A percentile compares a stretch with the other conserved stretches of the same genome.
These are phyloP conservation scores for Hypena proboscidalis DNA, from an alignment of 2,888 invertebrate genomes.

Conservation along the genomic window DNA sequence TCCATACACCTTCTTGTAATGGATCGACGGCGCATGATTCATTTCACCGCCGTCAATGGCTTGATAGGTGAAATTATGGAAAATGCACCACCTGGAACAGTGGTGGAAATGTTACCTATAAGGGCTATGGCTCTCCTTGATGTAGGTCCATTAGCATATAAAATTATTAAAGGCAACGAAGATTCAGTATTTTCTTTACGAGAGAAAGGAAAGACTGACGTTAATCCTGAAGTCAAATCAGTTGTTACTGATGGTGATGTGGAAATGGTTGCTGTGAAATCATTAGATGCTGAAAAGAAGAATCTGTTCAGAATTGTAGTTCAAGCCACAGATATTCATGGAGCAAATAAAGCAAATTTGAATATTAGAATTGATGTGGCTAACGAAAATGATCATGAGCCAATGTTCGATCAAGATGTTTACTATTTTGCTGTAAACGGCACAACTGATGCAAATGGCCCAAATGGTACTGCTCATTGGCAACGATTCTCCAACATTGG, in stretches of 20 bases:
- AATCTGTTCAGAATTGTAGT: conserved; percentile 90
- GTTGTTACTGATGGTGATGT: conserved; percentile 88
- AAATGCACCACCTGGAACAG: conserved; percentile 90
- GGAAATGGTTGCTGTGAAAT: conserved; percentile 89
- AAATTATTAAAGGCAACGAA: conserved; percentile 91
- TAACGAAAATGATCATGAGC: conserved; percentile 97
- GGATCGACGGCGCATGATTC: conserved; percentile 92
- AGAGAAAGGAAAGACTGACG: conserved; percentile 79
- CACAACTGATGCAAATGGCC: conserved; percentile 83
- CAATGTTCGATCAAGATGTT: conserved; percentile 91
- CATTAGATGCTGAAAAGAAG: conserved; percentile 92
- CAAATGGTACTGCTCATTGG: conserved; percentile 88
- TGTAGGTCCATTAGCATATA: conserved; percentile 90
- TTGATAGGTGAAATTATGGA: conserved; percentile 90
- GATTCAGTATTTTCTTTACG: conserved; percentile 90
- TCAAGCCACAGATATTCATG: conserved; percentile 92
- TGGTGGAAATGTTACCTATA: conserved; percentile 89
- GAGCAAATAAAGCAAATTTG: conserved; percentile 92
- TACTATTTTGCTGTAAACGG: conserved; percentile 92
- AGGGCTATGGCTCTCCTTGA: conserved; percentile 89
- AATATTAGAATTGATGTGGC: conserved; percentile 90
- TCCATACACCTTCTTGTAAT: conserved; percentile 92
- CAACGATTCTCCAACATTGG: conserved; percentile 93
- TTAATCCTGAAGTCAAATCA: conserved; percentile 77
- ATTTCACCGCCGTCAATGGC: conserved; percentile 88